phyloP scores from a whole-genome alignment of 1,140 invertebrate genomes.

The Scaptomyza montana region DNA sequence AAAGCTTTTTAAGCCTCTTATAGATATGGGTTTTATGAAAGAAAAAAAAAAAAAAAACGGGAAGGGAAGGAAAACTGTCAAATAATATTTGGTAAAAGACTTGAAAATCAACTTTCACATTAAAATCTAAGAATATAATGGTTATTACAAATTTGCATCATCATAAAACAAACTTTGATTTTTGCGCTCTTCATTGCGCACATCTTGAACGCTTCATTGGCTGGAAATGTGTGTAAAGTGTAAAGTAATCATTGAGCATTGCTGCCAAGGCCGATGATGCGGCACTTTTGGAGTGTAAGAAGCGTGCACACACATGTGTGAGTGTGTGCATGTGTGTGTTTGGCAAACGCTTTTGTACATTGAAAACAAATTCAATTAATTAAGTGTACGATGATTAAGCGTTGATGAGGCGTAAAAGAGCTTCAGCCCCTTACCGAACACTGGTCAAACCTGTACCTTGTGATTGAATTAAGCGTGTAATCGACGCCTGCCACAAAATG shows the following conservation, averaged over 20 bases:
- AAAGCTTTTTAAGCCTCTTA: conserved; percentile 24
- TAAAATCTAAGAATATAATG: conserved; percentile 4
- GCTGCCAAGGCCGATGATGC: conserved; percentile 32
- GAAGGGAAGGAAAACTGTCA: not conserved
- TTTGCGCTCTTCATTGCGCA: not conserved
- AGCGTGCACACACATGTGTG: conserved; percentile 4
- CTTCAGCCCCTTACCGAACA: conserved; percentile 19
- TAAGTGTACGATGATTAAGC: conserved; percentile 67
- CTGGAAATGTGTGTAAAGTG: not conserved
- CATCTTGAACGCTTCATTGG: not conserved
- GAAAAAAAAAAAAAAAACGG: too few relatives aligned
- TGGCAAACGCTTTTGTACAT: conserved; percentile 23
- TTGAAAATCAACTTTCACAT: not conserved
- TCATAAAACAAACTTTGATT: conserved; percentile 41
- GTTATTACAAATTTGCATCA: conserved; percentile 48
- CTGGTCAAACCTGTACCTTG: not conserved
- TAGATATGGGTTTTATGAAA: not conserved
- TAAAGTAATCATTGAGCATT: conserved; percentile 39
- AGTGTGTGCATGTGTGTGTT: not conserved
- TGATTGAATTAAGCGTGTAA: conserved; percentile 11
- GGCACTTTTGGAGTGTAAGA: conserved; percentile 14
- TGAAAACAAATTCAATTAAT: conserved; percentile 71
- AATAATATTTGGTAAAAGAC: conserved; percentile 3
- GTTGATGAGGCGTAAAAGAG: conserved; percentile 70
- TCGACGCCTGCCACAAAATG: conserved; percentile 25